Conservation (phyloP, 2,797 vertebrate species). For the Aerospiza tachiro region DNA sequence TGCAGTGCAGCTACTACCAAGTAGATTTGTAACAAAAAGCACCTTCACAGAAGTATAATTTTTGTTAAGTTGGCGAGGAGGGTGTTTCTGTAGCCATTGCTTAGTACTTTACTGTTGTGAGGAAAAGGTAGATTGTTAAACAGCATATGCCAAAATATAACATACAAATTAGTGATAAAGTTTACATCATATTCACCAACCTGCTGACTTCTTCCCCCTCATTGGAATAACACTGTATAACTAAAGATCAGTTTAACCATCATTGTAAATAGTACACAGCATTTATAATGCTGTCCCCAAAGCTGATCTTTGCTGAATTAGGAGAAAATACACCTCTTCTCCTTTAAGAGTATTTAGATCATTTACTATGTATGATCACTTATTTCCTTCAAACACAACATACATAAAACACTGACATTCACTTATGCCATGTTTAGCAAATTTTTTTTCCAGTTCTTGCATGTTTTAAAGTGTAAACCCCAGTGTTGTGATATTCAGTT, state of each 20-base stretch:
- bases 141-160: background rate
- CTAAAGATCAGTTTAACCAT: background rate
- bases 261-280: background rate
- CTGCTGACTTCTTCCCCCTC: background rate
- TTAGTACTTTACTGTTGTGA: background rate
- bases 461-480: background rate
- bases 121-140: background rate
- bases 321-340: background rate
- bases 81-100: background rate
- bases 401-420: background rate
- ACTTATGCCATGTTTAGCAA: background rate
- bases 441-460: background rate
- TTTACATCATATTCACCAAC: background rate
- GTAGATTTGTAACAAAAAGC: background rate
- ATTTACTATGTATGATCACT: background rate
- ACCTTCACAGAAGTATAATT: background rate
- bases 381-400: background rate
- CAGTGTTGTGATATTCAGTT: background rate
- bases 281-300: background rate
- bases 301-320: background rate
- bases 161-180: background rate
- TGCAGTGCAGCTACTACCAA: background rate
- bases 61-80: background rate
- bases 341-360: background rate
- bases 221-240: background rate